These are phyloP conservation scores for Rhabdomys pumilio DNA, from an alignment of 2,797 vertebrate genomes.

Conservation along the genomic window DNA sequence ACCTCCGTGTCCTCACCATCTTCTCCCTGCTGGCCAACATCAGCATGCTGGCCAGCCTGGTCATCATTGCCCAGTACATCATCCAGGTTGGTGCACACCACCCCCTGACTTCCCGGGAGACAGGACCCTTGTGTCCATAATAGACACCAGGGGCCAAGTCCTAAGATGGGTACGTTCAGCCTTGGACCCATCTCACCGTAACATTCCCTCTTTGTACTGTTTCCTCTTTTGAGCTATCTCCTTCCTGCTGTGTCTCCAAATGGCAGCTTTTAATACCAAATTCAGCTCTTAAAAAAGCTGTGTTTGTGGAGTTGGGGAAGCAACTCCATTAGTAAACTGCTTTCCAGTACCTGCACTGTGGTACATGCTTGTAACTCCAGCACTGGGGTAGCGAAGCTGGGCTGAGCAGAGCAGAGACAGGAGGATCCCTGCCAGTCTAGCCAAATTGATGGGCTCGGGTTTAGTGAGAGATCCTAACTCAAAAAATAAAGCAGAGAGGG, in stretches of 20 bases:
- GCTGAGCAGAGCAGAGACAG: neutral
- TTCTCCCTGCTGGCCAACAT: constrained; percentile 96
- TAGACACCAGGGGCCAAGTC: neutral
- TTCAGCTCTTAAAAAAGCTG: neutral
- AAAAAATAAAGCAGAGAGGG: neutral
- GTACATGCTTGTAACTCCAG: neutral
- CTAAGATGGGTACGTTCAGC: neutral
- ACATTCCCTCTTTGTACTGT: neutral
- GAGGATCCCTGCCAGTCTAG: neutral
- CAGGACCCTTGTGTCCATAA: neutral
- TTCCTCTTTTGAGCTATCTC: neutral
- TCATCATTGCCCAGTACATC: constrained; percentile 95
- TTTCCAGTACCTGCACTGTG: neutral
- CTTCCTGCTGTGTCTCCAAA: neutral
- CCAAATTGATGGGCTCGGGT: neutral
- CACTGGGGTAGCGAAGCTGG: too few relatives aligned
- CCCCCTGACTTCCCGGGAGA: too few relatives aligned
- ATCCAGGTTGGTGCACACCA: constrained; percentile 89
- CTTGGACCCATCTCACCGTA: neutral
- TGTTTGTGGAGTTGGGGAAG: neutral
- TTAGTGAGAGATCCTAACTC: neutral
- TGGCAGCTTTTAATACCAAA: neutral
- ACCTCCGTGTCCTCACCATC: constrained; percentile 94
- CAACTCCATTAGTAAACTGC: too few relatives aligned
- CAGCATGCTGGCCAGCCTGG: constrained; percentile 94